Percentiles rank a stretch among this genome's conserved stretches.
Conservation (phyloP, 1,140 invertebrate species). For the Conus ventricosus region DNA sequence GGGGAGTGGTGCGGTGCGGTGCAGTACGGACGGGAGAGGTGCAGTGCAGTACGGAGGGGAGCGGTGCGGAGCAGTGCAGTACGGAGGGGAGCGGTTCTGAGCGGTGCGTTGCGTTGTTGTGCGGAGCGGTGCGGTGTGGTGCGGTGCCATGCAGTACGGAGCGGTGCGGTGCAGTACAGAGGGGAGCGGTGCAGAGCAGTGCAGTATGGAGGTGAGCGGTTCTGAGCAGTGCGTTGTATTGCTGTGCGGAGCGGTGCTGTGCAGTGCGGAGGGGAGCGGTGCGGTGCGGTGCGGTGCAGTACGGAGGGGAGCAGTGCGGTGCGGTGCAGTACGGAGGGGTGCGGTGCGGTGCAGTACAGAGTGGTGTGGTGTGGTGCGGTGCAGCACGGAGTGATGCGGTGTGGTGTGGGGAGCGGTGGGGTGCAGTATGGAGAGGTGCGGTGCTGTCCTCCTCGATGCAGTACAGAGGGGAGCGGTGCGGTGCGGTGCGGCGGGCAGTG, state of each 20-base stretch:
- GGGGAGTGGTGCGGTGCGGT: not conserved
- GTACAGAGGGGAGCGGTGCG: not conserved
- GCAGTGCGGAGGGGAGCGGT: not conserved
- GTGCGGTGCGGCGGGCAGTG: not conserved
- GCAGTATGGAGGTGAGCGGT: not conserved
- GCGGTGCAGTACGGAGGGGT: not conserved
- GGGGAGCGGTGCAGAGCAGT: not conserved
- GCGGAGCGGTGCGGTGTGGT: not conserved
- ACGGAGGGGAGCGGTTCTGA: not conserved
- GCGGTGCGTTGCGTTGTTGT: not conserved
- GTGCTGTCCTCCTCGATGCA: not conserved
- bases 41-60: not conserved
- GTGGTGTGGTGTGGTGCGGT: not conserved
- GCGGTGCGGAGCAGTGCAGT: not conserved
- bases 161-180: not conserved
- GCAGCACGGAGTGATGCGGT: conserved; percentile 16
- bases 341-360: not conserved
- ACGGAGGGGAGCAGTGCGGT: not conserved
- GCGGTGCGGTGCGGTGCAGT: not conserved
- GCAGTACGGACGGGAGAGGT: not conserved
- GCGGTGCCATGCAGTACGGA: not conserved
- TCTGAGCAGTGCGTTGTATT: not conserved
- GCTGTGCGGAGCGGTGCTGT: not conserved
- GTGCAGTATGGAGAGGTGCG: not conserved
- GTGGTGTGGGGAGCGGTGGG: conserved; percentile 28